Conservation (phyloP, 30 jellyfish, hydroid and myxozoan genomes). For the Hydractinia symbiolongicarpus region DNA sequence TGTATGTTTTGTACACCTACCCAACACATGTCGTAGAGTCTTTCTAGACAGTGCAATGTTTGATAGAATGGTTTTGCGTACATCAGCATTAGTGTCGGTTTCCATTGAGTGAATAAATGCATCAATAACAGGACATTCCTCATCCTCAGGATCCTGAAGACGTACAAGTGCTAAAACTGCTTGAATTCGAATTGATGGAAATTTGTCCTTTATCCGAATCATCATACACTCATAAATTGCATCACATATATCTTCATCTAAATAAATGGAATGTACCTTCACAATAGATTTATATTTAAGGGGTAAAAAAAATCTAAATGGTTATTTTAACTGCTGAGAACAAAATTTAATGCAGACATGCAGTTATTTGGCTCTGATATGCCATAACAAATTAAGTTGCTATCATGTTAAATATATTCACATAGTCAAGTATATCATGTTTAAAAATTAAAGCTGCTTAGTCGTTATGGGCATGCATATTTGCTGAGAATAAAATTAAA, state of each 20-base stretch:
- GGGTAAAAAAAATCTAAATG: background rate
- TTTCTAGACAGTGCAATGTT: conserved; percentile 66
- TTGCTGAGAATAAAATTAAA: no score
- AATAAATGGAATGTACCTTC: background rate
- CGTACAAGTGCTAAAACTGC: conserved; percentile 84
- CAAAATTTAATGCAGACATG: no score
- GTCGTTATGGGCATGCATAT: no score
- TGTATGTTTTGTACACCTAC: conserved; percentile 24
- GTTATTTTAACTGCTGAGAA: no score
- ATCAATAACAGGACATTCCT: conserved; percentile 77
- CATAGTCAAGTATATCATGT: no score
- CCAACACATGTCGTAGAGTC: conserved; percentile 53
- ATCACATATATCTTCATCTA: conserved; percentile 72
- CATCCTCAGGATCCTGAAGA: conserved; percentile 83
- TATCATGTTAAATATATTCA: no score
- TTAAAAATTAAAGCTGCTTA: no score
- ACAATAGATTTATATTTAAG: background rate
- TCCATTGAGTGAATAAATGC: conserved; percentile 71
- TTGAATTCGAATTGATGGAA: conserved; percentile 73
- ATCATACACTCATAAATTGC: conserved; percentile 87
- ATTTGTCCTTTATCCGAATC: conserved; percentile 70
- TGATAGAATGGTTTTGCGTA: conserved; percentile 62
- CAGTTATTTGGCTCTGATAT: no score
- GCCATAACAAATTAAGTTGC: no score
- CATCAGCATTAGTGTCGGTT: conserved; percentile 87